These are phyloP conservation scores for Sylvicola fuscatus DNA, from an alignment of 2,888 invertebrate species.

Conservation along the genomic window DNA sequence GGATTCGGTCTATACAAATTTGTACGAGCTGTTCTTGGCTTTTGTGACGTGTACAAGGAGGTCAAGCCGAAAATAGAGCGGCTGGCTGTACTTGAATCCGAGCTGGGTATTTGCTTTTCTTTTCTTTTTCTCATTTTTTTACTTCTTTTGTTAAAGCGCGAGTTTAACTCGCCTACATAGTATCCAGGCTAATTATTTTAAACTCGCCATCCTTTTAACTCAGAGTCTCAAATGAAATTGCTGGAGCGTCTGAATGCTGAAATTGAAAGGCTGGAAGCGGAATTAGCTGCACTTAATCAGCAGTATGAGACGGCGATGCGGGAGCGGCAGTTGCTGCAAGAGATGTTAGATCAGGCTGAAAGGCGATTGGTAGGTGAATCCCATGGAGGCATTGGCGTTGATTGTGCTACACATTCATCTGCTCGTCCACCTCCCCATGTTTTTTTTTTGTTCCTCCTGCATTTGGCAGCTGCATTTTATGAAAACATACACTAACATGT, in stretches of 20 bases:
- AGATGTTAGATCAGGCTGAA: slow-evolving; percentile 26
- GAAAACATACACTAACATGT: too few relatives aligned
- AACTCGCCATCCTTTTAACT: slow-evolving; percentile 17
- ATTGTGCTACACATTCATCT: too few relatives aligned
- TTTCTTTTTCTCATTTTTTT: too few relatives aligned
- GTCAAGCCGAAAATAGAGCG: slow-evolving; percentile 70
- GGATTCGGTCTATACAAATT: slow-evolving; percentile 72
- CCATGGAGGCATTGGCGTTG: too few relatives aligned
- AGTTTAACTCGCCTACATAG: too few relatives aligned
- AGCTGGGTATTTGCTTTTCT: slow-evolving; percentile 21
- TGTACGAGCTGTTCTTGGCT: slow-evolving; percentile 71
- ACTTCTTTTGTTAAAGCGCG: too few relatives aligned
- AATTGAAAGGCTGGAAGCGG: slow-evolving; percentile 47
- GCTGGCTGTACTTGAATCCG: slow-evolving; percentile 54
- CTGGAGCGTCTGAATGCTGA: slow-evolving; percentile 56
- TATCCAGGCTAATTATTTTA: too few relatives aligned
- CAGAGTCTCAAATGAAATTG: slow-evolving; percentile 32
- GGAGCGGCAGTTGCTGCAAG: slow-evolving; percentile 21
- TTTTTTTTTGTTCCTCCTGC: too few relatives aligned
- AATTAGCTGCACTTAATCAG: slow-evolving; percentile 43
- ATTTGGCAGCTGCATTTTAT: too few relatives aligned
- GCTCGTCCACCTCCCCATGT: too few relatives aligned
- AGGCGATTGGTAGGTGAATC: slow-evolving; percentile 18
- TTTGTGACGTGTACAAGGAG: slow-evolving; percentile 70
- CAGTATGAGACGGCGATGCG: slow-evolving; percentile 61